Base-by-base conservation (phyloP, 2,113 vertebrate species). In the Chaenocephalus aceratus region DNA sequence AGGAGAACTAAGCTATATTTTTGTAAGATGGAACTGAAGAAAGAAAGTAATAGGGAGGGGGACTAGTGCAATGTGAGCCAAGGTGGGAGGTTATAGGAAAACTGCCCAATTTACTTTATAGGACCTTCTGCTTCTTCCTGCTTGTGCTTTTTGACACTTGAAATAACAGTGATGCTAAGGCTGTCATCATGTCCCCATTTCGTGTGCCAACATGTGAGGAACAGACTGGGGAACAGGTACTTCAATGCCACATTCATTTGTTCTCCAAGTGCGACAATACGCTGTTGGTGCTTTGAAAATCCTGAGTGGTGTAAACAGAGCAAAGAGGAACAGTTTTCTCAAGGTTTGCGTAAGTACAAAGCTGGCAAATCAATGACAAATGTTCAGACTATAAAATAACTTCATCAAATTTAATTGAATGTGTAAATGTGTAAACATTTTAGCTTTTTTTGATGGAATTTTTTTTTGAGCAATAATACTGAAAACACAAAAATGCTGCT, bases 181-280 rank as follows among this genome's bases (percentile, higher is more conserved):
- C 75, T 80, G 44, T 80, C 41, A 82, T 73, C 62, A 57, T 46
- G 67, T 69, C 18, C 45, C 69, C 23, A 63, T 83, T 72, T 53
- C 49, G 61, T 72, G 21, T 2, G 15, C 16, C 53, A 69, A 48
- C 44, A 12, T 69, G 34, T 66, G 60, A 46, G 44, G 57, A 59
- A 14, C 61, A 57, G 54, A 85, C 57, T 45, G 46, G 16, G 52
- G 44, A 58, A 26, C 21, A 14, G 26, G 45, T 41, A 56, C 71
- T 49, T 72, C 16, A 51, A 2, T 77, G 23, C 59, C 46, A 41
- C 52, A 60, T 56, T 51, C 52, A 60, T 56, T 51, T 72, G 30
- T 77, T 30, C 59, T 58, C 13, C 41, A 58, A 26, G 71, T 34
- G 26, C 41, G 65, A 56, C 62, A 53, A 30, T 2, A 5, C 10